These are phyloP conservation scores for Siniperca chuatsi DNA, from an alignment of 2,113 vertebrate species.

Conservation along the genomic window DNA sequence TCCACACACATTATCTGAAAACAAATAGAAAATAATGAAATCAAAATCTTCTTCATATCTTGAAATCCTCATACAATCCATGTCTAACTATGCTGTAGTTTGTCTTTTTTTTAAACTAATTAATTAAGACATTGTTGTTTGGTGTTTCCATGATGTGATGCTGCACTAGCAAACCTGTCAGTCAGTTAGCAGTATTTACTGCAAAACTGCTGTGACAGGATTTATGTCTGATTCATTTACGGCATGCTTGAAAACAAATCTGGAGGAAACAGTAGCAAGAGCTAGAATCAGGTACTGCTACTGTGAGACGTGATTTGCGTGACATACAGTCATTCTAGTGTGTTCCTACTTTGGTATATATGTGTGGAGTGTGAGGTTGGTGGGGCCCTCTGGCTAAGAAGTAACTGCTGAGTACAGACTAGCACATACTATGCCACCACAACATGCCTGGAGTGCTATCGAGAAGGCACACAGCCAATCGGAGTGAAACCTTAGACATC, in stretches of 20 bases:
- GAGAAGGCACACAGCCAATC: conserved; percentile 42
- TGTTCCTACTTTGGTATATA: background rate
- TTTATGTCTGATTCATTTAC: conserved; percentile 19
- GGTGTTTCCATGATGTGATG: background rate
- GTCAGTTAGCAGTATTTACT: conserved; percentile 22
- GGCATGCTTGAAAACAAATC: conserved; percentile 29
- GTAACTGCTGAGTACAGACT: conserved; percentile 30
- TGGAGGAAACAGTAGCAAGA: conserved; percentile 2
- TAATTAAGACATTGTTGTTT: background rate
- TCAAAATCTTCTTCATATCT: background rate
- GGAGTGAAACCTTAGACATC: conserved; percentile 61
- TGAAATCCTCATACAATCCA: background rate
- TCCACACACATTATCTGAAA: conserved; percentile 3
- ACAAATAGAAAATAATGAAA: background rate
- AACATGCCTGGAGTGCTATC: conserved; percentile 49
- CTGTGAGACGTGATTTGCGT: conserved; percentile 26
- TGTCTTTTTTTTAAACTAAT: background rate
- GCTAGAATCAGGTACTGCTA: background rate
- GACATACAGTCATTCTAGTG: conserved; percentile 22
- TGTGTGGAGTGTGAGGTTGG: conserved; percentile 20
- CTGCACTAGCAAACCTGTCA: conserved; percentile 7
- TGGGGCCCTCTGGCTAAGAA: conserved; percentile 27
- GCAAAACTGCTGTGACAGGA: conserved; percentile 9
- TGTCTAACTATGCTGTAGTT: background rate
- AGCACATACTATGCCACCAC: conserved; percentile 32